Evolutionary conservation across 1,140 invertebrate genomes (phyloP), one percentile per base, ranked within the genome.

Genomic region (Panulirus ornatus): DNA sequence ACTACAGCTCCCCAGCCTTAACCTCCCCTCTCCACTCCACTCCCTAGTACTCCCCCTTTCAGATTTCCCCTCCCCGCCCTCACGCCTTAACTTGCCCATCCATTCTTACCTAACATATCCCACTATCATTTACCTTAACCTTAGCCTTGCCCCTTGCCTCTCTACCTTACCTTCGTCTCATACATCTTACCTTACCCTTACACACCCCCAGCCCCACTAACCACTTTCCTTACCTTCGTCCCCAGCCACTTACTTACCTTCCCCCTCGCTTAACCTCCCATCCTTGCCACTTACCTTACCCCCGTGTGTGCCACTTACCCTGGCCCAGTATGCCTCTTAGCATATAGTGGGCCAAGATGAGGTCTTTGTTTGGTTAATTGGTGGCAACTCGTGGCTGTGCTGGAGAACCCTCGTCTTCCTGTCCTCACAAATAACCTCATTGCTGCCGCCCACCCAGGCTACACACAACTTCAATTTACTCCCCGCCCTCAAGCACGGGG

Each of bases 341-440:
- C 82, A 84, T 84, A 84, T 19, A 70, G 58, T 27, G 36, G 11
- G 34, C 54, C 63, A 36, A 84, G 82, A 84, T 84, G 82, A 84
- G 82, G 38, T 70, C 82, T 84, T 84, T 84, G 81, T 84, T 71
- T 84, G 82, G 82, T 84, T 84, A 84, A 84, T 84, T 84, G 82
- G 82, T 84, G 82, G 82, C 54, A 84, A 84, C 82, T 84, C 82
- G 82, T 42, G 82, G 82, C 82, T n/a, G 36, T 63, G 36, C 70
- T 42, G 34, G 42, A 66, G 51, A 22, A 11, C 58, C 22, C 82
- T 84, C 58, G 54, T 36, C 38, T 36, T 19, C 63, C 82, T 84
- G 82, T 84, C 58, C 36, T 70, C 38, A 22, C 82, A 84, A 84
- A 84, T 84, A 84, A 84, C 58, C 82, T 70, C 58, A 44, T 47